Evolutionary conservation across 2,888 invertebrate species (phyloP).

Genomic region (Parnassius apollo): DNA sequence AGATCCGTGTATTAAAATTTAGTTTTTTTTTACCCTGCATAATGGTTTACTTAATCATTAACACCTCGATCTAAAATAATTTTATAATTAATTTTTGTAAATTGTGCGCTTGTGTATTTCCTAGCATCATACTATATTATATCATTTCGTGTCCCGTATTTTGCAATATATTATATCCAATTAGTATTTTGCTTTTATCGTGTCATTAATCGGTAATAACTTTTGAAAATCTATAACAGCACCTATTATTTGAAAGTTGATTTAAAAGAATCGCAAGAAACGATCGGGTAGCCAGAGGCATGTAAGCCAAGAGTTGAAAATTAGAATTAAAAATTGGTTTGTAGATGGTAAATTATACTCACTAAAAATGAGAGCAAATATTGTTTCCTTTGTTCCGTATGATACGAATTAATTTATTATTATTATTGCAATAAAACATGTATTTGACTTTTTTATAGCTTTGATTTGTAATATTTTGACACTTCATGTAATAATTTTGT

Average conservation of each 20-base stretch:
- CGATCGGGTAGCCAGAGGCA: conserved; percentile 34
- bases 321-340: conserved; percentile 21
- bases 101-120: conserved; percentile 7
- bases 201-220: conserved; percentile 25
- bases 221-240: conserved; percentile 30
- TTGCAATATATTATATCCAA: conserved; percentile 25
- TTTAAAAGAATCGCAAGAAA: conserved; percentile 38
- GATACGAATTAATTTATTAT: no score
- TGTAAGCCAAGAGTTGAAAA: conserved; percentile 33
- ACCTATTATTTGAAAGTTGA: conserved; percentile 37
- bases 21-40: no score
- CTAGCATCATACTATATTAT: conserved; percentile 14
- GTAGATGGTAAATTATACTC: conserved; percentile 10
- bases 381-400: no score
- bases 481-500: no score
- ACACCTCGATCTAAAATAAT: conserved; percentile 12
- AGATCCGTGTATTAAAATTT: no score
- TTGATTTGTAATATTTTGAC: no score
- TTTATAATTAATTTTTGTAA: conserved; percentile 2
- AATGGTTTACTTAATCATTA: no score
- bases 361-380: neutral
- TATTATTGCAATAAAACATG: no score
- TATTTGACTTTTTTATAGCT: no score
- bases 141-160: conserved; percentile 8
- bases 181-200: conserved; percentile 19